Evolutionary conservation across 2,797 vertebrate genomes (phyloP).

Genomic region (Sciurus carolinensis): DNA sequence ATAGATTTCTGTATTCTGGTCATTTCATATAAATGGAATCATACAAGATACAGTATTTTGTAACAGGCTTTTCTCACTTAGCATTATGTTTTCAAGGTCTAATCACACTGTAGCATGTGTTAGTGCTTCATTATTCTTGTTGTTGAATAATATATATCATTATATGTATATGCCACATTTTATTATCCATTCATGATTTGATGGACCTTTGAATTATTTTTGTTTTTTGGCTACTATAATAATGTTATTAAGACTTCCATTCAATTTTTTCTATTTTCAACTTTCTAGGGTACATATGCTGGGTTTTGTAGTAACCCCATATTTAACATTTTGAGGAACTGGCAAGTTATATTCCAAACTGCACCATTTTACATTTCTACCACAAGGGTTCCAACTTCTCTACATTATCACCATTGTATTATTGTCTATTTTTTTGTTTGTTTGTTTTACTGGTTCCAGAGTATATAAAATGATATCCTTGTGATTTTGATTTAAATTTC

Average conservation of each 20-base stretch:
- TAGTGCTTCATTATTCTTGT: neutral
- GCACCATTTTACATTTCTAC: neutral
- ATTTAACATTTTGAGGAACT: neutral
- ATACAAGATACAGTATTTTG: neutral
- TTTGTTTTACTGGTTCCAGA: neutral
- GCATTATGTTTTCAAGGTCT: neutral
- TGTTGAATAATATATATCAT: neutral
- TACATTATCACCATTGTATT: neutral
- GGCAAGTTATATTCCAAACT: neutral
- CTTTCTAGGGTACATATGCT: neutral
- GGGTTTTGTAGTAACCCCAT: neutral
- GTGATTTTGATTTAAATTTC: conserved; percentile 3
- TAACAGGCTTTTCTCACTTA: neutral
- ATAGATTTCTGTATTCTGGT: neutral
- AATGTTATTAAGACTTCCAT: neutral
- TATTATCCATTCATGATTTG: neutral
- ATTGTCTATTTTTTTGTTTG: neutral
- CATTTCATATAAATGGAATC: neutral
- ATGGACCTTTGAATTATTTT: neutral
- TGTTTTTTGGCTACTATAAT: neutral
- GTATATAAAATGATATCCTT: neutral
- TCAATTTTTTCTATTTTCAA: neutral
- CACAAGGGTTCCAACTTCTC: neutral
- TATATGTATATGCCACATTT: neutral
- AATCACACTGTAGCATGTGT: neutral